Conservation (phyloP, 2,888 invertebrate species). For the Eilema caniola region DNA sequence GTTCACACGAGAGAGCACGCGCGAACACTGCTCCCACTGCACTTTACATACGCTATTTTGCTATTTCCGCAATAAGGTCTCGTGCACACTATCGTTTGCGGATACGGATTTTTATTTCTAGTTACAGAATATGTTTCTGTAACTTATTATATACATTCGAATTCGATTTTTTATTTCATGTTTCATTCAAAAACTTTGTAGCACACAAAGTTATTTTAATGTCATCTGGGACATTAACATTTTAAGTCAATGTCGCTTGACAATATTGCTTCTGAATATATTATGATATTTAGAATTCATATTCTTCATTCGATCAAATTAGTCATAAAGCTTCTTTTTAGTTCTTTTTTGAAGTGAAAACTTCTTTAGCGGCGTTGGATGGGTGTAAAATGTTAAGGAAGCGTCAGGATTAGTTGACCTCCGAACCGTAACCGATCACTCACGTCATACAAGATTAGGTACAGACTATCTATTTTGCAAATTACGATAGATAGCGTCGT, state of each 20-base stretch:
- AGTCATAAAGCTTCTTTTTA: not conserved
- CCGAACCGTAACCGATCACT: no score
- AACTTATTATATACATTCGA: no score
- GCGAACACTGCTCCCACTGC: constrained; percentile 21
- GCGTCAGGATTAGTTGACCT: no score
- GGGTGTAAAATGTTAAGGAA: no score
- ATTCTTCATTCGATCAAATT: not conserved
- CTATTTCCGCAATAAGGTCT: constrained; percentile 5
- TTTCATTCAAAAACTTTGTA: no score
- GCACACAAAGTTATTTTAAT: no score
- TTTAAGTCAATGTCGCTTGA: not conserved
- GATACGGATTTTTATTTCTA: not conserved
- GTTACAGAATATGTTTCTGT: not conserved
- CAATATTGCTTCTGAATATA: not conserved
- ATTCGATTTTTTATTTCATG: no score
- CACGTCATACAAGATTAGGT: no score
- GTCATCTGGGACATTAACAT: not conserved
- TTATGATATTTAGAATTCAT: not conserved
- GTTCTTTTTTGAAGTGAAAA: no score
- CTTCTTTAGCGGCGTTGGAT: no score
- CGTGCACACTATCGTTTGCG: not conserved
- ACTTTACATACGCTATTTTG: constrained; percentile 10
- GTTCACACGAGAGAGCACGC: constrained; percentile 71
- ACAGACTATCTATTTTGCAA: no score
- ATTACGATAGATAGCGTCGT: no score